Conservation (phyloP, 2,888 invertebrate genomes). For the Phrixothrix hirtus region DNA sequence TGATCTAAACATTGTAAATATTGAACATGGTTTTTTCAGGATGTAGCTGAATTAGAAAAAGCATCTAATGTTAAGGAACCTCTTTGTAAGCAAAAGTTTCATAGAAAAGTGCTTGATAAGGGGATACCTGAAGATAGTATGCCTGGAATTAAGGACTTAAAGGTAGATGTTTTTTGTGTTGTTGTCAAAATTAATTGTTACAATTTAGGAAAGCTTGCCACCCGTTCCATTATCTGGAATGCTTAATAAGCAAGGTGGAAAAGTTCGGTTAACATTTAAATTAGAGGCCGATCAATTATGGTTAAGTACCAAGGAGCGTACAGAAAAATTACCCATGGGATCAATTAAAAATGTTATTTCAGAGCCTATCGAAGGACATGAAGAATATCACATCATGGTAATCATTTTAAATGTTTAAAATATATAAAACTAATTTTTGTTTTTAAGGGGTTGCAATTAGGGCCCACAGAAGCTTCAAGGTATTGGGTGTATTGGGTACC, state of each 20-base stretch:
- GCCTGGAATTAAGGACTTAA: conserved; percentile 80
- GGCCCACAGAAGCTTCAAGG: conserved; percentile 87
- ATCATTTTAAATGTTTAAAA: conserved; percentile 12
- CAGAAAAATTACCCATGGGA: conserved; percentile 88
- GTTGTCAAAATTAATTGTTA: conserved; percentile 1
- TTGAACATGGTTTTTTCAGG: conserved; percentile 44
- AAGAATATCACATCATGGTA: conserved; percentile 91
- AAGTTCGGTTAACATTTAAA: conserved; percentile 90
- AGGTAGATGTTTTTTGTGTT: conserved; percentile 57
- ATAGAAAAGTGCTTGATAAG: conserved; percentile 86
- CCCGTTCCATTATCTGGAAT: conserved; percentile 82
- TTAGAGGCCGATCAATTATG: conserved; percentile 87
- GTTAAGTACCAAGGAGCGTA: conserved; percentile 91
- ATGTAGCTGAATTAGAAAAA: conserved; percentile 68
- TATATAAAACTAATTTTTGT: too few species aligned
- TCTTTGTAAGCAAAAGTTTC: conserved; percentile 74
- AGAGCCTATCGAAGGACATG: conserved; percentile 86
- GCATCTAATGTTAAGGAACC: conserved; percentile 69
- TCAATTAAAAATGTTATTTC: conserved; percentile 80
- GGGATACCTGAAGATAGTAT: conserved; percentile 88
- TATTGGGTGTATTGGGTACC: conserved; percentile 97
- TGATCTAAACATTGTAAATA: conserved; percentile 5
- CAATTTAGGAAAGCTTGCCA: conserved; percentile 76
- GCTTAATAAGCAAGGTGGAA: conserved; percentile 87
- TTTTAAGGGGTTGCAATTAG: conserved; percentile 80